phyloP scores from a whole-genome alignment of 2,888 invertebrate species.

The Epirrita christyi region DNA sequence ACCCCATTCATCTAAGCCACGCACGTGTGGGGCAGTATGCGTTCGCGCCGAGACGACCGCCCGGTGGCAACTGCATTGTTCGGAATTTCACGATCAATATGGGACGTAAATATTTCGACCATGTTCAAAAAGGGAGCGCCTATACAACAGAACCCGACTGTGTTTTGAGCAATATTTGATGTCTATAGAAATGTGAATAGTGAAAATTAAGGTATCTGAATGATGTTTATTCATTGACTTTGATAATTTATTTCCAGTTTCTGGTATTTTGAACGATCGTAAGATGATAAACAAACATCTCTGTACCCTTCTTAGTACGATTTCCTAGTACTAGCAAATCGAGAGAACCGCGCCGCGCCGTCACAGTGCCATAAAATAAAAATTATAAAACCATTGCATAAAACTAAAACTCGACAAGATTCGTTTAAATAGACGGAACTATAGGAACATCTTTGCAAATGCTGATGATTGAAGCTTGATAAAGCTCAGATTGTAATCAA shows the following conservation, averaged over 20 bases:
- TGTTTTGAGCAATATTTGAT: conserved; percentile 24
- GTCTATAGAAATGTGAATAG: conserved; percentile 11
- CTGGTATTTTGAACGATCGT: background rate
- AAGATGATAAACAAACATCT: too few species aligned
- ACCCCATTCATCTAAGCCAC: conserved; percentile 39
- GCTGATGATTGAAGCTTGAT: conserved; percentile 9
- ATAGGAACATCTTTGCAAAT: conserved; percentile 13
- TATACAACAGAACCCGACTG: conserved; percentile 55
- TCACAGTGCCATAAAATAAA: too few species aligned
- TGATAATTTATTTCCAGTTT: background rate
- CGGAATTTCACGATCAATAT: conserved; percentile 80
- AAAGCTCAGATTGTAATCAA: conserved; percentile 25
- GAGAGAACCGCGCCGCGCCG: too few species aligned
- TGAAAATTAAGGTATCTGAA: background rate
- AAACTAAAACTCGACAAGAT: too few species aligned
- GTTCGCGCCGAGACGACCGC: conserved; percentile 50
- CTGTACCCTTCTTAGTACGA: too few species aligned
- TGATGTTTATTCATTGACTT: conserved; percentile 13
- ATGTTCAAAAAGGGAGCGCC: conserved; percentile 73
- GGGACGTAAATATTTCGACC: conserved; percentile 82
- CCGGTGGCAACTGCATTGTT: conserved; percentile 70
- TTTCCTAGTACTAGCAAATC: too few species aligned
- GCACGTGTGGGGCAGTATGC: conserved; percentile 70
- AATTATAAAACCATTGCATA: too few species aligned
- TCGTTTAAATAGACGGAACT: background rate